Conservation (phyloP, 2,888 invertebrate species). For the Drosophila quasianomalipes region DNA sequence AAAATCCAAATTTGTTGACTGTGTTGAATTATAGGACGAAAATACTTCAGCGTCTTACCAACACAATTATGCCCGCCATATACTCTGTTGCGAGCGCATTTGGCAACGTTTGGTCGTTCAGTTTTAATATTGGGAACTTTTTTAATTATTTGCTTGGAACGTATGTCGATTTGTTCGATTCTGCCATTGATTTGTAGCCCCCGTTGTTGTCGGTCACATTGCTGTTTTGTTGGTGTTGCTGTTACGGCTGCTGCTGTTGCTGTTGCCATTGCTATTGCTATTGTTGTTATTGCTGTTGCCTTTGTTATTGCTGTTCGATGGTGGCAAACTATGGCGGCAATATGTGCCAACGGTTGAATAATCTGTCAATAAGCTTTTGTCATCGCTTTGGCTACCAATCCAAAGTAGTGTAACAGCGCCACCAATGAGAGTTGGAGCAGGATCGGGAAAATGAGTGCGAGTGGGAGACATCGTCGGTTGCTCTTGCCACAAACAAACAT, state of each 20-base stretch:
- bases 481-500: constrained; percentile 78
- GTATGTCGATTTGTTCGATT: constrained; percentile 75
- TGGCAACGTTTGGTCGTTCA: constrained; percentile 58
- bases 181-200: constrained; percentile 70
- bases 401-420: constrained; percentile 26
- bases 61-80: background rate
- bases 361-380: constrained; percentile 82
- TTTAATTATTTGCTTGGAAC: constrained; percentile 83
- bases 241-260: constrained; percentile 15
- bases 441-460: background rate
- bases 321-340: constrained; percentile 78
- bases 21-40: background rate
- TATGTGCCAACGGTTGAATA: constrained; percentile 82
- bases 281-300: constrained; percentile 32
- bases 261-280: constrained; percentile 17
- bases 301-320: constrained; percentile 54
- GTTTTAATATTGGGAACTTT: constrained; percentile 84
- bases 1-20: background rate
- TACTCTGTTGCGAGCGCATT: constrained; percentile 19
- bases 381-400: constrained; percentile 63
- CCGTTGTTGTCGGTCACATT: constrained; percentile 29
- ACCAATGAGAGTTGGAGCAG: constrained; percentile 7
- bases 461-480: constrained; percentile 22
- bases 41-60: background rate
- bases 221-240: constrained; percentile 7